These are phyloP conservation scores for Calycopis cecrops DNA, from an alignment of 1,140 invertebrate genomes.

Conservation along the genomic window DNA sequence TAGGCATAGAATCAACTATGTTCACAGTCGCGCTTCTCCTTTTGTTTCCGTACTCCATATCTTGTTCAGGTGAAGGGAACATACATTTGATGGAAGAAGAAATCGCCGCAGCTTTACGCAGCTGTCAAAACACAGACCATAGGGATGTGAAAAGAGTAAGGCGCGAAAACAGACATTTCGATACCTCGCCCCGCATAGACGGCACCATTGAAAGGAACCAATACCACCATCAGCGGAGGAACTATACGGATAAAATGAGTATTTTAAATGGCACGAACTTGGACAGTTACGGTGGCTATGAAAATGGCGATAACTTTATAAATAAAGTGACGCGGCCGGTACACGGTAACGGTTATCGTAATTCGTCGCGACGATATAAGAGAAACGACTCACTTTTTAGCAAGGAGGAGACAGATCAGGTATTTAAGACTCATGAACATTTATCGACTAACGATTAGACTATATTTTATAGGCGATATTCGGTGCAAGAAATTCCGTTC, in stretches of 20 bases:
- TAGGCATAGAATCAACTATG: slow-evolving; percentile 27
- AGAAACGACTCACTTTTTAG: slow-evolving; percentile 39
- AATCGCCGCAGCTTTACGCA: slow-evolving; percentile 39
- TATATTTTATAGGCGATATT: too few species aligned
- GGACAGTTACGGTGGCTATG: slow-evolving; percentile 28
- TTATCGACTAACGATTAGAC: too few species aligned
- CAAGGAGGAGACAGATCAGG: slow-evolving; percentile 47
- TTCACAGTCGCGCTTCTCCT: slow-evolving; percentile 31
- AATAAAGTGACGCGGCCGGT: slow-evolving; percentile 19
- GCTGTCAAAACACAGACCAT: slow-evolving; percentile 28
- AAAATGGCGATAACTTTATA: slow-evolving; percentile 16
- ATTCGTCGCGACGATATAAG: slow-evolving; percentile 32
- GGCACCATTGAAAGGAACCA: slow-evolving; percentile 30
- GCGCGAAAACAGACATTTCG: slow-evolving; percentile 26
- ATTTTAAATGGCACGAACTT: slow-evolving; percentile 41
- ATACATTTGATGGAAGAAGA: slow-evolving; percentile 56
- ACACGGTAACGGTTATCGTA: slow-evolving; percentile 19
- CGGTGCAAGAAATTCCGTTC: too few species aligned
- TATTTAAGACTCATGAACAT: slow-evolving; percentile 20
- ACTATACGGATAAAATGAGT: slow-evolving; percentile 33
- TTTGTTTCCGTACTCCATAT: slow-evolving; percentile 24
- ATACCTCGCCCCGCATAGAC: slow-evolving; percentile 36
- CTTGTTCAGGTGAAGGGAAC: slow-evolving; percentile 48
- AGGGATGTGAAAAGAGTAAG: slow-evolving; percentile 28
- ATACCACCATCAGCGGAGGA: slow-evolving; percentile 46